These are phyloP conservation scores for Drosophila paulistorum DNA, from an alignment of 1,140 invertebrate species.

Conservation along the genomic window DNA sequence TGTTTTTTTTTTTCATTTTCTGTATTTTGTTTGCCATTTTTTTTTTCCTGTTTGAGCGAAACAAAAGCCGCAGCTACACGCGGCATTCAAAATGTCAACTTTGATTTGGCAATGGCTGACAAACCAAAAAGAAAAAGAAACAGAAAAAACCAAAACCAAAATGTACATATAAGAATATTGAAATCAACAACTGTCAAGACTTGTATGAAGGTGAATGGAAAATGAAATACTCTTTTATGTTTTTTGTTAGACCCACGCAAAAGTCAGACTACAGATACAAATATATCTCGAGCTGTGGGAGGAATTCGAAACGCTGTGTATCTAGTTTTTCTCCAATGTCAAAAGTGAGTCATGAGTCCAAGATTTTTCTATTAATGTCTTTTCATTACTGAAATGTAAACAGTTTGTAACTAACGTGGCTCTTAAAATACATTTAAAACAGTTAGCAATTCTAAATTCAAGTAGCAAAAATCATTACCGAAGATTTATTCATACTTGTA, in stretches of 20 bases:
- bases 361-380: too few species aligned
- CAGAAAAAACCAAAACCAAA: not conserved
- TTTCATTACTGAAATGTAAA: too few species aligned
- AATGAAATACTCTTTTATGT: not conserved
- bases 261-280: not conserved
- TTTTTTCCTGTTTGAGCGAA: slow-evolving; percentile 16
- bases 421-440: too few species aligned
- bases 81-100: slow-evolving; percentile 48
- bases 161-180: slow-evolving; percentile 7
- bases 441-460: not conserved
- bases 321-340: not conserved
- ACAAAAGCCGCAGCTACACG: slow-evolving; percentile 37
- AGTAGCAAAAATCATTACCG: not conserved
- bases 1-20: slow-evolving; percentile 31
- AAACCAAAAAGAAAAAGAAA: not conserved
- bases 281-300: not conserved
- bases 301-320: not conserved
- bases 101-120: not conserved
- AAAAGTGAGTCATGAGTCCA: not conserved
- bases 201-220: slow-evolving; percentile 3
- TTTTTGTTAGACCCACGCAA: not conserved
- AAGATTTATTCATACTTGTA: slow-evolving; percentile 2
- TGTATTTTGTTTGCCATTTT: slow-evolving; percentile 25
- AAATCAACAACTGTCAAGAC: not conserved
- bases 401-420: too few species aligned